Percentiles rank a stretch among this genome's conserved stretches.
These are phyloP conservation scores for Atlantisia rogersi DNA, from an alignment of 2,113 vertebrate genomes.

Conservation along the genomic window DNA sequence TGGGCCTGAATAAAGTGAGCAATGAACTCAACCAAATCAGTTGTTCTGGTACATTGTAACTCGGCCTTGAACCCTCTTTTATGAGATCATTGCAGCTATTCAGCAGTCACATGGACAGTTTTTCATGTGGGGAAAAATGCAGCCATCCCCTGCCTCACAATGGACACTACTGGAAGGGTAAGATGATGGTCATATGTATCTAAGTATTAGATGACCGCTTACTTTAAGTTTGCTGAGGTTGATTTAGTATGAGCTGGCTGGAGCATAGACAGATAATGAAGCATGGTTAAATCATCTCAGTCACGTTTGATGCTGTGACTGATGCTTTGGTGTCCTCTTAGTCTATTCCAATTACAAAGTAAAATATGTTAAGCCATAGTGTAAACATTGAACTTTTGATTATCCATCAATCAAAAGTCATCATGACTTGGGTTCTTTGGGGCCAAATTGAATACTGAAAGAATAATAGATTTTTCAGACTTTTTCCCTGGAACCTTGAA, in stretches of 20 bases:
- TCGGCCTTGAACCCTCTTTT: background rate
- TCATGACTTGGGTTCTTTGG: background rate
- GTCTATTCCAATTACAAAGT: background rate
- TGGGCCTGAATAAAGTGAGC: background rate
- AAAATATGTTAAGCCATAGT: background rate
- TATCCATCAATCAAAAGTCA: background rate
- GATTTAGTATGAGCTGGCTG: background rate
- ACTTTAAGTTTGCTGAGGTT: background rate
- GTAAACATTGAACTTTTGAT: background rate
- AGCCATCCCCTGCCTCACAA: background rate
- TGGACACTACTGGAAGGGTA: background rate
- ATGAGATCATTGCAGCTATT: background rate
- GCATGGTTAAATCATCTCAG: background rate
- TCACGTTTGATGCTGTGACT: background rate
- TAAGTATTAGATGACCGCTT: background rate
- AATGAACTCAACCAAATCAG: background rate
- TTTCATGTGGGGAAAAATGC: background rate
- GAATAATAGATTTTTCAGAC: background rate
- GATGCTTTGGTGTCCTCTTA: background rate
- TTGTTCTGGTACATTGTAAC: background rate
- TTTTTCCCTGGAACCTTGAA: background rate
- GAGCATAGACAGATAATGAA: background rate
- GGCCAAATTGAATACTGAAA: background rate
- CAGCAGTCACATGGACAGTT: accelerated
- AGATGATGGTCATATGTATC: background rate